Evolutionary conservation across 2,888 invertebrate species (phyloP).

Genomic region (Hipparchia semele): DNA sequence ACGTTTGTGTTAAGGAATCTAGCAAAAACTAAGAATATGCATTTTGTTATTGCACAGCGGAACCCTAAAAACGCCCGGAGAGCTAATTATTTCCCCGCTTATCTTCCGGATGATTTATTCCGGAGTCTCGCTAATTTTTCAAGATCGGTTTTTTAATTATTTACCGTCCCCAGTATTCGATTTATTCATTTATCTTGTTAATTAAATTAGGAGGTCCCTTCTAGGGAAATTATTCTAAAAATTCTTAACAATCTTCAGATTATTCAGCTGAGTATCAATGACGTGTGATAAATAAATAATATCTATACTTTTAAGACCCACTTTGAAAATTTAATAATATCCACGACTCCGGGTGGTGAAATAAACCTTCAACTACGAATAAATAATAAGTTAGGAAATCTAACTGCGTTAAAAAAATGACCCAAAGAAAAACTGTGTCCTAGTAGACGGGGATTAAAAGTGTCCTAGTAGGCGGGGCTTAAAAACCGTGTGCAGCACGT

Average conservation of each 20-base stretch:
- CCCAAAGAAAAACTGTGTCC: no score
- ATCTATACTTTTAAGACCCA: no score
- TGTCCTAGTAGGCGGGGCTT: no score
- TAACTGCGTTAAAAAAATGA: no score
- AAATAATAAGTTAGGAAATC: no score
- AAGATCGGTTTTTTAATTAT: conserved; percentile 44
- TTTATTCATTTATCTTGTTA: conserved; percentile 41
- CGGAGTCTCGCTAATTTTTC: conserved; percentile 47
- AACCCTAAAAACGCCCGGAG: conserved; percentile 53
- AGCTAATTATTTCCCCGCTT: conserved; percentile 76
- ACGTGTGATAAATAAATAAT: no score
- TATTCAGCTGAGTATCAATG: background rate
- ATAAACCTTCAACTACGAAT: no score
- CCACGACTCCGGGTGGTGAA: no score
- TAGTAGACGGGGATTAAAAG: no score
- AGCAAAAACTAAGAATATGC: background rate
- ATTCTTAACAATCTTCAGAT: background rate
- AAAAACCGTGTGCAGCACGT: no score
- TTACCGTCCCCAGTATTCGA: conserved; percentile 38
- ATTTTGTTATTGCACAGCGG: background rate
- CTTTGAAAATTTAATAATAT: no score
- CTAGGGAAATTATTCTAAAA: conserved; percentile 3
- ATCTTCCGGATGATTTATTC: conserved; percentile 77
- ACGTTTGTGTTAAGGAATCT: no score
- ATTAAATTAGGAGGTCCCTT: conserved; percentile 32